Evolutionary conservation across 2,888 invertebrate species (phyloP), one percentile per base, ranked within the genome.

Genomic region (Drosophila borealis): DNA sequence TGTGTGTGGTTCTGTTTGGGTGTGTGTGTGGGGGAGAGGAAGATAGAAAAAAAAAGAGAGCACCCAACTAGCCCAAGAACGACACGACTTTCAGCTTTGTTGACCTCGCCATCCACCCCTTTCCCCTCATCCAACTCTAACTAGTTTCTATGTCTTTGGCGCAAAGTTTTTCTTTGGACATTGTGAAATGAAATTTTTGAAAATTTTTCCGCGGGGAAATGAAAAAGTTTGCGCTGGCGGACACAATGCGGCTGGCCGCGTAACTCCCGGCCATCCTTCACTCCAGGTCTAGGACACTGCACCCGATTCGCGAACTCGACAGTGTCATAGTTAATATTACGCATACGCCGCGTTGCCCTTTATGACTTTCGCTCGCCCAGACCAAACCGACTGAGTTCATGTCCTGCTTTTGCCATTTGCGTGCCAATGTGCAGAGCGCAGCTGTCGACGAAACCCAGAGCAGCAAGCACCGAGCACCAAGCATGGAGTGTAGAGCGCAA

Each of bases 141-240:
- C 85, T 89, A 85, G 88, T 89, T 85, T 89, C 89, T 78, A 80
- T 80, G 88, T 89, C 89, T 89, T 85, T 87, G 89, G 84, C 54
- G 56, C 53, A 89, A 85, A 85, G 82, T 85, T 89, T 81, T 89
- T 70, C 81, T 67, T 82, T 72, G 74, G 83, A 74, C 86, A 74
- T 82, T 88, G 86, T 70, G 88, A 88, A 86, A 86, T 88, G 81
- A 88, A 89, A 86, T 86, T 86, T 86, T 89, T 88, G 75, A 88
- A 86, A 89, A 86, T 88, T 86, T 79, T 88, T 81, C 89, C 87
- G 80, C 88, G 84, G 89, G 90, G 89, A 90, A 89, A 90, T 89
- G 87, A 78, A 78, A 90, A 89, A 89, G 78, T 89, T 89, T 86
- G 76, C 71, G 81, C 81, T 79, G 68, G 66, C 87, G 80, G 78